Percentiles rank a stretch among this genome's conserved stretches.
phyloP scores from a whole-genome alignment of 2,113 vertebrate genomes.

The Phycodurus eques region DNA sequence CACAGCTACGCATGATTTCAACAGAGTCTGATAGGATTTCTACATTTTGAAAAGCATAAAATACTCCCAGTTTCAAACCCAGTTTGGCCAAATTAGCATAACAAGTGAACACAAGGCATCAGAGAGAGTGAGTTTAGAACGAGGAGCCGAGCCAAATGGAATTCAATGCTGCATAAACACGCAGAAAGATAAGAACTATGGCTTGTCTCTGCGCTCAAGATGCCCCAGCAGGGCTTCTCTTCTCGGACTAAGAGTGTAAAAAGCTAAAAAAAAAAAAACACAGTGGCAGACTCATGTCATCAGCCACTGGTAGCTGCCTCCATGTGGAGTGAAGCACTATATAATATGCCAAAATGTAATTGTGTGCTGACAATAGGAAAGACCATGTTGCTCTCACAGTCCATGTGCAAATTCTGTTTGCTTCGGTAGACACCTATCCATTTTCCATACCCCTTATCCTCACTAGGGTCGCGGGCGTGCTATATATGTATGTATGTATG shows the following conservation, averaged over 20 bases:
- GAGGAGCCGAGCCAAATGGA: conserved; percentile 14
- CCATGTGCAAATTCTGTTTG: conserved; percentile 37
- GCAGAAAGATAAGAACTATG: conserved; percentile 24
- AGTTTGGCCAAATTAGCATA: conserved; percentile 17
- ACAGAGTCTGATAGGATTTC: neutral
- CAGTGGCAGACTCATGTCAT: conserved; percentile 25
- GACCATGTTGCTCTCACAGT: conserved; percentile 33
- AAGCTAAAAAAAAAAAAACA: conserved; percentile 43
- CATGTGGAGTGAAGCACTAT: conserved; percentile 35
- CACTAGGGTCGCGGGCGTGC: conserved; percentile 15
- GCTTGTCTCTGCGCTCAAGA: conserved; percentile 29
- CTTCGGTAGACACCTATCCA: conserved; percentile 8
- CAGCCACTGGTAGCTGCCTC: conserved; percentile 42
- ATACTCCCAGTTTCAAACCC: neutral
- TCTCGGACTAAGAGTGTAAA: conserved; percentile 34
- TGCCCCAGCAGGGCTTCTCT: conserved; percentile 33
- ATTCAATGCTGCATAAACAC: conserved; percentile 21
- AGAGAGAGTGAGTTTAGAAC: conserved; percentile 9
- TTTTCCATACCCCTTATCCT: too few species aligned
- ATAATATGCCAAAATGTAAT: conserved; percentile 58
- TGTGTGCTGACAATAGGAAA: conserved; percentile 59
- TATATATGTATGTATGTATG: too few species aligned
- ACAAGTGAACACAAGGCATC: conserved; percentile 11
- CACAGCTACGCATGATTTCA: neutral
- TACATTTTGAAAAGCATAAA: conserved; percentile 19